phyloP scores from a whole-genome alignment of 2,113 vertebrate species.

The rabbit (Oryctolagus cuniculus) region mOryCun1.1 NC_091447.1:50126001-50126500 shows the following conservation, averaged over 20 bases:
- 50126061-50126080: conserved; percentile 70
- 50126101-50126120: conserved; percentile 73
- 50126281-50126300: background rate
- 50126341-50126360: conserved; percentile 51
- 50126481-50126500: background rate
- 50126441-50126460: background rate
- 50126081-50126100: conserved; percentile 79
- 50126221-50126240: background rate
- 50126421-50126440: conserved; percentile 22
- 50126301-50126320: background rate
- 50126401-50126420: background rate
- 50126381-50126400: conserved; percentile 29
- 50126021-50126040: conserved; percentile 56
- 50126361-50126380: background rate
- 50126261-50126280: background rate
- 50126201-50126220: conserved; percentile 63
- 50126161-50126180: conserved; percentile 40
- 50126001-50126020: conserved; percentile 66
- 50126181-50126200: conserved; percentile 64
- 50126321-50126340: background rate
- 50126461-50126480: background rate
- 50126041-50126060: conserved; percentile 69
- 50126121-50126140: conserved; percentile 52
- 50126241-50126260: background rate
- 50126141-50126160: conserved; percentile 63